Conservation (phyloP, 2,797 vertebrate genomes). For the Xenopus petersii region DNA sequence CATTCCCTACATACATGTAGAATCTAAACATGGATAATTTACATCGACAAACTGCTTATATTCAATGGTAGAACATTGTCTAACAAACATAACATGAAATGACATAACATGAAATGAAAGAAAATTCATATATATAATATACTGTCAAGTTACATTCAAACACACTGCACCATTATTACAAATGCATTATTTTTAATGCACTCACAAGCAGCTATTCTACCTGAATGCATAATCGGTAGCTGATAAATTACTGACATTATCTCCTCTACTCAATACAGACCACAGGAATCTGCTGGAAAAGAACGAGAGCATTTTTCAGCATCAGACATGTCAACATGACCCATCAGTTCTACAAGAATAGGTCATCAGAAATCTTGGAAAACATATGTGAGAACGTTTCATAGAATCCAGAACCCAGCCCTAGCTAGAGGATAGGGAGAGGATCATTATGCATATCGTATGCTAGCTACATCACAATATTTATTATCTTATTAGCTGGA, state of each 20-base stretch:
- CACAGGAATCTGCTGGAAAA: background rate
- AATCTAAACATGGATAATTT: too few relatives aligned
- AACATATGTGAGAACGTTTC: background rate
- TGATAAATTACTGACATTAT: conserved; percentile 5
- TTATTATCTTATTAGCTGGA: too few relatives aligned
- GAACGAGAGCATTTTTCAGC: background rate
- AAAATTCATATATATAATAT: too few relatives aligned
- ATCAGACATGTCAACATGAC: conserved; percentile 1
- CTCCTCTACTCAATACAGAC: background rate
- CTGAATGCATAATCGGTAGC: background rate
- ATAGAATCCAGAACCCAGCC: background rate
- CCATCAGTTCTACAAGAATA: background rate
- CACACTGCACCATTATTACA: background rate
- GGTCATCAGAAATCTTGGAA: background rate
- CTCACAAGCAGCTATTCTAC: background rate
- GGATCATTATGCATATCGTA: too few relatives aligned
- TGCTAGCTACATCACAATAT: too few relatives aligned
- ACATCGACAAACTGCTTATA: too few relatives aligned
- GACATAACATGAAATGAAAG: too few relatives aligned
- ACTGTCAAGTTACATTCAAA: too few relatives aligned
- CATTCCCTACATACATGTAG: too few relatives aligned
- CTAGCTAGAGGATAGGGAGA: too few relatives aligned
- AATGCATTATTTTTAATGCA: background rate
- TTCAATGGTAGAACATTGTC: too few relatives aligned
- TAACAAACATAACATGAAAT: too few relatives aligned